These are phyloP conservation scores for Protobothrops flavoviridis DNA, from an alignment of 2,113 vertebrate species.

Conservation along the genomic window DNA sequence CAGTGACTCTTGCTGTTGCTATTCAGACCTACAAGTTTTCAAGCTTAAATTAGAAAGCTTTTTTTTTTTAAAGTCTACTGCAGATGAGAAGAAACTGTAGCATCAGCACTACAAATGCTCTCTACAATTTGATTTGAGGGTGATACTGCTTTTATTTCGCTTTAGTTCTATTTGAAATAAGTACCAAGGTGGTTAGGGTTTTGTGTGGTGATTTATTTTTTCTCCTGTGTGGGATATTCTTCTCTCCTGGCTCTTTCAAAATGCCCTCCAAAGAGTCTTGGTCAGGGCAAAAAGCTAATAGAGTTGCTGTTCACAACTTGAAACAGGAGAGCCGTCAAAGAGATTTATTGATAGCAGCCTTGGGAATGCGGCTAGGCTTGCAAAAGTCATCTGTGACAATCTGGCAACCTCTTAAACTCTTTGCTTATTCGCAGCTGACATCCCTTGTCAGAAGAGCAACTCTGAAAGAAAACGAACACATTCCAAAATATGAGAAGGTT, in stretches of 20 bases:
- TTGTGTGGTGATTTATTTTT: not conserved
- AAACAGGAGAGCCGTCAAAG: constrained; percentile 87
- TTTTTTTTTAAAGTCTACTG: not conserved
- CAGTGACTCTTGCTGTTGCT: constrained; percentile 44
- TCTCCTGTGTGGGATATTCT: not conserved
- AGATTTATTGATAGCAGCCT: constrained; percentile 87
- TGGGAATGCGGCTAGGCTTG: constrained; percentile 94
- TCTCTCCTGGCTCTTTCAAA: constrained; percentile 53
- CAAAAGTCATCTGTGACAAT: constrained; percentile 87
- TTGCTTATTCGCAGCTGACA: constrained; percentile 99
- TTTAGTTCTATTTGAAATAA: constrained; percentile 28
- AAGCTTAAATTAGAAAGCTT: constrained; percentile 59
- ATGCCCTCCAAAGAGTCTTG: constrained; percentile 94
- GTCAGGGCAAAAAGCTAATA: constrained; percentile 74
- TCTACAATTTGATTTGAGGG: constrained; percentile 45
- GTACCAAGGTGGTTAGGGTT: constrained; percentile 5
- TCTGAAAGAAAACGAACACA: constrained; percentile 93
- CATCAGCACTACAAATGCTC: constrained; percentile 40
- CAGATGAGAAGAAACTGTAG: constrained; percentile 55
- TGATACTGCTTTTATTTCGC: constrained; percentile 38
- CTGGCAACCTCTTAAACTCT: constrained; percentile 98
- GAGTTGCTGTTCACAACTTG: constrained; percentile 80
- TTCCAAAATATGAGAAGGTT: constrained; percentile 96
- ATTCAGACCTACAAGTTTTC: constrained; percentile 33
- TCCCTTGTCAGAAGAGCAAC: constrained; percentile 96